A percentile compares a stretch with the other conserved stretches of the same genome.
Evolutionary conservation across 1,140 invertebrate species (phyloP).

Genomic region (Ceratina australensis): DNA sequence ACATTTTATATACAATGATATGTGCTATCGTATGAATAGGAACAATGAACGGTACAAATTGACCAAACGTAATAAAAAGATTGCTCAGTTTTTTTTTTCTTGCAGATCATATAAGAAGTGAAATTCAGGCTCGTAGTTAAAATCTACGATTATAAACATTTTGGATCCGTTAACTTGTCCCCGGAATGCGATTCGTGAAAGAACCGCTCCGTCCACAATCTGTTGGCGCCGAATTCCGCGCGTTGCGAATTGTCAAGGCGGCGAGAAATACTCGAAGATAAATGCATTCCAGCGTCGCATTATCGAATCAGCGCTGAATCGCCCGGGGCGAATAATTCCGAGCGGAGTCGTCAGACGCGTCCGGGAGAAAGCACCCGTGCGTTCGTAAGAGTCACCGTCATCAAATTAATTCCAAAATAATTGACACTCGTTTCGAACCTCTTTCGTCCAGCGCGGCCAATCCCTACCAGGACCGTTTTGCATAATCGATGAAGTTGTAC

Average conservation of each 20-base stretch:
- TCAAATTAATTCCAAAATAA: conserved; percentile 53
- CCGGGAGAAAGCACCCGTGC: conserved; percentile 3
- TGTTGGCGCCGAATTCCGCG: background rate
- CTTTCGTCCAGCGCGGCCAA: background rate
- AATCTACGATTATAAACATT: too few relatives aligned
- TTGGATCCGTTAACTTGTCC: too few relatives aligned
- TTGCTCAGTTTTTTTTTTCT: too few relatives aligned
- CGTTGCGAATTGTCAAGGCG: background rate
- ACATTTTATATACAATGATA: conserved; percentile 41
- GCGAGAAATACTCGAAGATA: background rate
- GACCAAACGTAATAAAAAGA: too few relatives aligned
- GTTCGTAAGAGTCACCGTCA: conserved; percentile 36
- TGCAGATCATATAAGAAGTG: too few relatives aligned
- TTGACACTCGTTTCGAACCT: conserved; percentile 48
- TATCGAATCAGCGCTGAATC: background rate
- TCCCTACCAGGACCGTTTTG: conserved; percentile 5
- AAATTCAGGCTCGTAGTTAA: too few relatives aligned
- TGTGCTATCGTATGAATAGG: background rate
- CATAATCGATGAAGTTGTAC: conserved; percentile 60
- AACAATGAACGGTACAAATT: conserved; percentile 28
- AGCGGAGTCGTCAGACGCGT: background rate
- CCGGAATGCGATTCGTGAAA: background rate
- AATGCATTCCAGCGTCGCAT: background rate
- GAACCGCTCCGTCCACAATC: background rate
- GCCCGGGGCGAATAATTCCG: conserved; percentile 2